Base-by-base conservation (phyloP, 2,888 invertebrate species). In the Eupithecia exiguata region DNA sequence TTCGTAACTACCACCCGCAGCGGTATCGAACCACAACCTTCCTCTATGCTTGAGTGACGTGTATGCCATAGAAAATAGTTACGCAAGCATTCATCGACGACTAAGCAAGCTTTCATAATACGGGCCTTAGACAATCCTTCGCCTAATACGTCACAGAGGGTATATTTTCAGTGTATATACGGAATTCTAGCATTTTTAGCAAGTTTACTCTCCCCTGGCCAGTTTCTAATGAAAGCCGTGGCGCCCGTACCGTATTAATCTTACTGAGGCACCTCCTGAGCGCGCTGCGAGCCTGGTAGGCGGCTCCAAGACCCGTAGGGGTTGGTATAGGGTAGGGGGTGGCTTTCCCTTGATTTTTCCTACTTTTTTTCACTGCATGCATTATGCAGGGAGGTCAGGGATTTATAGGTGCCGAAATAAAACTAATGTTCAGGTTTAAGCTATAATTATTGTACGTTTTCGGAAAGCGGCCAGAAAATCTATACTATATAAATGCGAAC, bases 201-300 rank as follows among this genome's bases (percentile, higher is more conserved):
- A 66, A 12, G 6, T 0, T 63, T 53, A 61, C 70, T 72, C 75
- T 25, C 71, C 88, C 86, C 89, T 87, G 86, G 87, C 89, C 88
- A 89, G 87, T 89, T 91, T 91, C 91, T 93, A 93, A 93, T 93
- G 92, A 92, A 93, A 91, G 90, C 91, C 87, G 88, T 86, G 92
- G 92, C 91, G 90, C 88, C 88, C 89, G 90, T 87, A 86, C 89
- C 89, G 92, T 93, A 94, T 94, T 94, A 93, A 94, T 94, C 94
- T 93, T 93, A 87, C 88, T 88, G 86, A 84, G 71, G 74, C 68
- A 74, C 88, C 88, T 88, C 88, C 90, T 87, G 83, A 84, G 86
- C 90, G 82, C 90, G 88, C 90, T 91, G 89, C 85, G 84, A 84
- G 85, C 93, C 91, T 92, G 84, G 92, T 93, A 92, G 91, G 89